phyloP scores from a whole-genome alignment of 2,797 vertebrate species.

The Adrianichthys oophorus region DNA sequence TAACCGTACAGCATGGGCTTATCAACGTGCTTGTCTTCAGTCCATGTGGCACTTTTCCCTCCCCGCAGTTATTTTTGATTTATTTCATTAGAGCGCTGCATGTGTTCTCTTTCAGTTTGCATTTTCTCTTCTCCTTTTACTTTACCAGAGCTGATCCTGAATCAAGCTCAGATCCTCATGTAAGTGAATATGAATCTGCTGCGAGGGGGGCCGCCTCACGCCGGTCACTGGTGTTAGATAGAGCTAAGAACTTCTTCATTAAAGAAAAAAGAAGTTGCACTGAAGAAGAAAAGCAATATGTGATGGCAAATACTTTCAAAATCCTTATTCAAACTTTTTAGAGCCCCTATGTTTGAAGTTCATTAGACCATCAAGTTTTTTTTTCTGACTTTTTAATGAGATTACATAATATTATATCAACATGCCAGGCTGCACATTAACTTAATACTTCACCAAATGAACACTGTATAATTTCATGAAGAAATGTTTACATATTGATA shows the following conservation, averaged over 20 bases:
- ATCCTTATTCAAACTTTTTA: slow-evolving; percentile 20
- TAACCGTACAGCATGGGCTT: slow-evolving; percentile 75
- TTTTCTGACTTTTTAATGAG: slow-evolving; percentile 30
- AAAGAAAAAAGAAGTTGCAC: slow-evolving; percentile 30
- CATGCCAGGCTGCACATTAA: slow-evolving; percentile 59
- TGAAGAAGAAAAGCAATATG: slow-evolving; percentile 66
- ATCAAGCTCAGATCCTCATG: slow-evolving; percentile 44
- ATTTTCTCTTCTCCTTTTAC: slow-evolving; percentile 21
- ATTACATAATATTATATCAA: slow-evolving; percentile 53
- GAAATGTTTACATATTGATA: slow-evolving; percentile 77
- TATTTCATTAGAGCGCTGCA: slow-evolving; percentile 22
- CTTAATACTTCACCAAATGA: slow-evolving; percentile 41
- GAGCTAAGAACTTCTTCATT: slow-evolving; percentile 28
- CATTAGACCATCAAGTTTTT: slow-evolving; percentile 29
- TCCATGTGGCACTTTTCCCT: slow-evolving; percentile 20
- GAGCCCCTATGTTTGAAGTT: slow-evolving; percentile 21
- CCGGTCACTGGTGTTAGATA: slow-evolving; percentile 32
- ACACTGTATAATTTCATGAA: slow-evolving; percentile 63
- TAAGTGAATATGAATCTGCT: slow-evolving; percentile 32
- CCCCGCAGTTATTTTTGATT: slow-evolving; percentile 21
- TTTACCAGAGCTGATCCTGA: slow-evolving; percentile 53
- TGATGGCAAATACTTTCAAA: slow-evolving; percentile 29
- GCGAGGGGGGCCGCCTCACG: slow-evolving; percentile 32
- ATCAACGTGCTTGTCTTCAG: slow-evolving; percentile 41
- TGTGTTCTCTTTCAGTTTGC: slow-evolving; percentile 20